A percentile compares a stretch with the other conserved stretches of the same genome.
phyloP scores from a whole-genome alignment of 1,140 invertebrate species.

The Drosophila nannoptera region DNA sequence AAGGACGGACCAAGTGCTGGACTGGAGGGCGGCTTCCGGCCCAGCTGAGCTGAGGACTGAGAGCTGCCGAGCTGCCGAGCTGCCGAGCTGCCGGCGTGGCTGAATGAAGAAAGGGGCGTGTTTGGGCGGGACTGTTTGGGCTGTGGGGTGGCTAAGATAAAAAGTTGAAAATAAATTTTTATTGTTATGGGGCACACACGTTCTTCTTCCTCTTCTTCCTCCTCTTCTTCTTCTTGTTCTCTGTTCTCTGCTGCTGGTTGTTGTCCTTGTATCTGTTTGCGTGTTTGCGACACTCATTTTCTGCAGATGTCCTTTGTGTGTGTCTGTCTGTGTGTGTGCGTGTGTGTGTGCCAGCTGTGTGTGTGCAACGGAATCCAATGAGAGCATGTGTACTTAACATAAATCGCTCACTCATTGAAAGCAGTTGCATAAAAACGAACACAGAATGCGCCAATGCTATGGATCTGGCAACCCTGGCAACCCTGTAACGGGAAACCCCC shows the following conservation, averaged over 20 bases:
- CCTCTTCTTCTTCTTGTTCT: constrained; percentile 27
- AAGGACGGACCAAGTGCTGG: constrained; percentile 56
- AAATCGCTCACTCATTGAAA: constrained; percentile 77
- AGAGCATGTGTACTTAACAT: constrained; percentile 77
- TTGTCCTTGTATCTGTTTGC: constrained; percentile 76
- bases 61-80: neutral
- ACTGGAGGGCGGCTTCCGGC: constrained; percentile 23
- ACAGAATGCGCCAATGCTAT: constrained; percentile 25
- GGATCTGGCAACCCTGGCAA: constrained; percentile 16
- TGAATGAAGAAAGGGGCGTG: neutral
- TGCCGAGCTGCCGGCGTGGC: neutral
- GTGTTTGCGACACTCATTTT: constrained; percentile 77
- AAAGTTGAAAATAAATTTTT: constrained; percentile 78
- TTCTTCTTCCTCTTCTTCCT: constrained; percentile 41
- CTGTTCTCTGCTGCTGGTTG: constrained; percentile 30
- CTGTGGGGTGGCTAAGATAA: constrained; percentile 56
- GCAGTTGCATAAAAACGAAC: constrained; percentile 71
- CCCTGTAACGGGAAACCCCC: constrained; percentile 28
- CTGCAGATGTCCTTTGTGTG: constrained; percentile 73
- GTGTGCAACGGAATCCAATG: constrained; percentile 69
- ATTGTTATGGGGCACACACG: constrained; percentile 74
- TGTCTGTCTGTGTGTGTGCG: constrained; percentile 24
- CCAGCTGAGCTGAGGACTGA: neutral
- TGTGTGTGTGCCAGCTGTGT: constrained; percentile 33
- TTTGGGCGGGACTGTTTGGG: neutral